A percentile compares a stretch with the other conserved stretches of the same genome.
Evolutionary conservation across 2,797 vertebrate species (phyloP).

Genomic region (Phyllotis vaccarum): DNA sequence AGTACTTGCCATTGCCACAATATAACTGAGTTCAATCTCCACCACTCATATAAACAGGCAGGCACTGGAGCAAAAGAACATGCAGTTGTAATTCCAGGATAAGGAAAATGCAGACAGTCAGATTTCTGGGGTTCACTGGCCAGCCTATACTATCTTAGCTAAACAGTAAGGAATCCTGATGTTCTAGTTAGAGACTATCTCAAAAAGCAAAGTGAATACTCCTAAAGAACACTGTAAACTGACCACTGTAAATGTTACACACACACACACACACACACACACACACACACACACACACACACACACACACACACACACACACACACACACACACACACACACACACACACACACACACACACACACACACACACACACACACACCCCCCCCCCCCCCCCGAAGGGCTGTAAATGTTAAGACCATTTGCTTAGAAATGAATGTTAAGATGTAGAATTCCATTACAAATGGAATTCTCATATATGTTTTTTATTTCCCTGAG

Average conservation of each 20-base stretch:
- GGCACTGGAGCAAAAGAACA: neutral
- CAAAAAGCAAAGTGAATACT: neutral
- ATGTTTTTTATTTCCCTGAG: neutral
- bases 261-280: neutral
- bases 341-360: neutral
- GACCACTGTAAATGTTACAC: too few species aligned
- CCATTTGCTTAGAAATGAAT: constrained; percentile 5
- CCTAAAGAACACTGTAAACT: neutral
- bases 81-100: neutral
- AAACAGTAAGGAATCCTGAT: neutral
- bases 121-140: neutral
- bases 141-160: neutral
- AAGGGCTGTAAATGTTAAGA: neutral
- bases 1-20: neutral
- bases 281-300: neutral
- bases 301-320: neutral
- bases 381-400: too few species aligned
- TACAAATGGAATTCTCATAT: neutral
- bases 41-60: neutral
- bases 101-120: neutral
- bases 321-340: neutral
- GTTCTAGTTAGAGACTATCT: neutral
- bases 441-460: neutral
- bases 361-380: neutral
- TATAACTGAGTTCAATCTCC: neutral